These are phyloP conservation scores for Glareola pratincola DNA, from an alignment of 2,113 vertebrate species.

Conservation along the genomic window DNA sequence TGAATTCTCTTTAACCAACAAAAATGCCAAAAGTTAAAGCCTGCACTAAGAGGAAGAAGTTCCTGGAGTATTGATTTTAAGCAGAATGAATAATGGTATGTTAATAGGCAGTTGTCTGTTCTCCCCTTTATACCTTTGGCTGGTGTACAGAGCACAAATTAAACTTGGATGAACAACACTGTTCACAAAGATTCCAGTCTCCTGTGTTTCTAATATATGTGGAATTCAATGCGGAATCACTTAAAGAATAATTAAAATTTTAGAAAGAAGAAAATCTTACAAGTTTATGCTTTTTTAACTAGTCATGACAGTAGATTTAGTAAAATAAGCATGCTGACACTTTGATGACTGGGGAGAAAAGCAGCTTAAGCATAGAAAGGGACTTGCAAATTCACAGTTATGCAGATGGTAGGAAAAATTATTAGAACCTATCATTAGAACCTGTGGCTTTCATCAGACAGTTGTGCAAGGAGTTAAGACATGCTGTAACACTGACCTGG, in stretches of 20 bases:
- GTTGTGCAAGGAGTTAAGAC: neutral
- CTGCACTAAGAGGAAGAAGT: neutral
- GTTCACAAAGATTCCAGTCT: neutral
- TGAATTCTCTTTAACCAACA: neutral
- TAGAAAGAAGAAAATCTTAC: neutral
- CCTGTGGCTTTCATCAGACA: neutral
- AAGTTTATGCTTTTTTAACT: neutral
- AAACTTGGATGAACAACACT: neutral
- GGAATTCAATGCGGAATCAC: neutral
- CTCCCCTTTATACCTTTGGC: neutral
- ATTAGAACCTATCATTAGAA: neutral
- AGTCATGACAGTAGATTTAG: neutral
- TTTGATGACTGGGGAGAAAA: neutral
- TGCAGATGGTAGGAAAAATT: neutral
- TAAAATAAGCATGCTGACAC: neutral
- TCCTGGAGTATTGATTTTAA: neutral
- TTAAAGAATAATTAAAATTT: neutral
- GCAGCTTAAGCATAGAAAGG: neutral
- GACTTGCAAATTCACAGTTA: neutral
- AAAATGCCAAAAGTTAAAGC: neutral
- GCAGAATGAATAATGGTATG: neutral
- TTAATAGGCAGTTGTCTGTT: neutral
- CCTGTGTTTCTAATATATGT: neutral
- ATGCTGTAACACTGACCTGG: neutral
- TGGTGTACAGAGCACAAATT: neutral